Conservation (phyloP, 2,797 vertebrate genomes). For the Squalus acanthias region DNA sequence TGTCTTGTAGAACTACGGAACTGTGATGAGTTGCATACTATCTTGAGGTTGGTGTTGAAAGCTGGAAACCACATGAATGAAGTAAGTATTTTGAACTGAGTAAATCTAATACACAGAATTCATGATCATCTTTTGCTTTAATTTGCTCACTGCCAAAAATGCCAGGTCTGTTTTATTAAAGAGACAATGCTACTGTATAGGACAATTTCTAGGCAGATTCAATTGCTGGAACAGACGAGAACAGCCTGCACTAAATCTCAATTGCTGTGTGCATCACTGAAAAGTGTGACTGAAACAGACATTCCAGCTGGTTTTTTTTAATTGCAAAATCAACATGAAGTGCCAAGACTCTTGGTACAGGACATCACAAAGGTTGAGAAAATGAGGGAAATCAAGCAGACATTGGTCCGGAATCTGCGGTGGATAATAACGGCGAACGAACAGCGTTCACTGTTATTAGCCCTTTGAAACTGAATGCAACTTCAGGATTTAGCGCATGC, state of each 20-base stretch:
- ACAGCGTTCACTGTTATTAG: too few species aligned
- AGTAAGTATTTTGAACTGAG: constrained; percentile 52
- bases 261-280: background rate
- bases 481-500: too few species aligned
- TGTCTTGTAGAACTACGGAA: constrained; percentile 61
- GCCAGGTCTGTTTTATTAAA: background rate
- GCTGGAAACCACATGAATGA: constrained; percentile 77
- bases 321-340: too few species aligned
- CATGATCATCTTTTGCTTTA: background rate
- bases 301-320: background rate
- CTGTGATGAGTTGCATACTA: constrained; percentile 64
- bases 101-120: background rate
- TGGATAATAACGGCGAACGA: too few species aligned
- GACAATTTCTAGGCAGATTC: background rate
- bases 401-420: too few species aligned
- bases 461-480: too few species aligned
- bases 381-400: background rate
- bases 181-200: too few species aligned
- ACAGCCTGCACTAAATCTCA: background rate
- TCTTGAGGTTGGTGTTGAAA: constrained; percentile 71
- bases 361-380: too few species aligned
- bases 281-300: background rate
- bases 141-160: background rate
- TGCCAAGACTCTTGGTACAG: background rate
- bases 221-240: background rate